phyloP scores from a whole-genome alignment of 2,888 invertebrate genomes.

The Napeogenes sylphis region DNA sequence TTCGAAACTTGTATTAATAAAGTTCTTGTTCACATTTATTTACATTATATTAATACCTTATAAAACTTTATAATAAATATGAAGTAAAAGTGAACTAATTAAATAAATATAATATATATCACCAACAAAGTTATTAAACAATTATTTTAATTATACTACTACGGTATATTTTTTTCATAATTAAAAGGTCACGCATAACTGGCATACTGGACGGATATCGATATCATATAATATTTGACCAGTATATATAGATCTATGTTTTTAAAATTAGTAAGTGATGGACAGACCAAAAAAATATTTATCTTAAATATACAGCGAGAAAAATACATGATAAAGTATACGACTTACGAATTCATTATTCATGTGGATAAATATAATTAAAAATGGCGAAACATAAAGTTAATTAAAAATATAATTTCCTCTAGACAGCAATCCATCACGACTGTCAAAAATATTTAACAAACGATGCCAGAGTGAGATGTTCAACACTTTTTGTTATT shows the following conservation, averaged over 20 bases:
- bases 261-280: too few relatives aligned
- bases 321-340: neutral
- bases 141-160: too few relatives aligned
- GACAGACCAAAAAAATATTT: neutral
- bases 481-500: neutral
- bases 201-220: neutral
- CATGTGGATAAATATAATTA: constrained; percentile 1
- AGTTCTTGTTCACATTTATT: too few relatives aligned
- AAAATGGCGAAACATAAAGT: neutral
- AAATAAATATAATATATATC: too few relatives aligned
- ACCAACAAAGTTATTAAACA: too few relatives aligned
- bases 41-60: too few relatives aligned
- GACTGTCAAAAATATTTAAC: constrained; percentile 9
- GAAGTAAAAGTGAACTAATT: too few relatives aligned
- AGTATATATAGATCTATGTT: neutral
- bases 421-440: constrained; percentile 9
- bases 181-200: neutral
- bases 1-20: too few relatives aligned
- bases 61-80: too few relatives aligned
- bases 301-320: neutral
- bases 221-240: neutral
- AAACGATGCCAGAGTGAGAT: neutral
- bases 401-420: constrained; percentile 7
- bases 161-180: neutral
- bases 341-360: constrained; percentile 2